Conservation (phyloP, 2,113 vertebrate genomes). For the Apaloderma vittatum region DNA sequence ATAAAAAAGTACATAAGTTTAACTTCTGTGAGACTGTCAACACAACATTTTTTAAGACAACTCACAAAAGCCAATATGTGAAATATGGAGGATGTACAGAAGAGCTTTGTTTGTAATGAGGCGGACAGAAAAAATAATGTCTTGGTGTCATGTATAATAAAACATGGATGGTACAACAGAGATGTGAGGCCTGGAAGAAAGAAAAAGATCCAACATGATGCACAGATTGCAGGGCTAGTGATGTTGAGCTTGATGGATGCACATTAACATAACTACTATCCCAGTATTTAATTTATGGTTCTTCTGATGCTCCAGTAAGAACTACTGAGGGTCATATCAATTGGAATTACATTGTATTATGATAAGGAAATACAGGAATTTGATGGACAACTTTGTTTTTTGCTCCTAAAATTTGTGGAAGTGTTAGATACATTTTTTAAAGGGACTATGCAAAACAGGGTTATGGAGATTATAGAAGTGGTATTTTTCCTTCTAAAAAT, state of each 20-base stretch:
- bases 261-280: background rate
- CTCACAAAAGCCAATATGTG: background rate
- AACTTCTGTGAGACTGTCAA: background rate
- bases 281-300: background rate
- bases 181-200: background rate
- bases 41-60: background rate
- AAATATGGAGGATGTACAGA: background rate
- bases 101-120: background rate
- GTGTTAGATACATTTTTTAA: background rate
- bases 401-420: background rate
- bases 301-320: background rate
- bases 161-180: background rate
- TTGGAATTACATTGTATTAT: background rate
- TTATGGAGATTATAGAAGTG: background rate
- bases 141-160: background rate
- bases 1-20: background rate
- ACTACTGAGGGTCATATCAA: background rate
- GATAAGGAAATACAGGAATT: background rate
- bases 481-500: background rate
- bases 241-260: background rate
- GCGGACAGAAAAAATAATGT: background rate
- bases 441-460: fast-evolving
- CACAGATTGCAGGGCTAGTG: background rate
- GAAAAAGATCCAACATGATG: background rate
- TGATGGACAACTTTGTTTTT: background rate